A percentile compares a stretch with the other conserved stretches of the same genome.
Evolutionary conservation across 2,797 vertebrate genomes (phyloP).

Genomic region (Coilia nasus): DNA sequence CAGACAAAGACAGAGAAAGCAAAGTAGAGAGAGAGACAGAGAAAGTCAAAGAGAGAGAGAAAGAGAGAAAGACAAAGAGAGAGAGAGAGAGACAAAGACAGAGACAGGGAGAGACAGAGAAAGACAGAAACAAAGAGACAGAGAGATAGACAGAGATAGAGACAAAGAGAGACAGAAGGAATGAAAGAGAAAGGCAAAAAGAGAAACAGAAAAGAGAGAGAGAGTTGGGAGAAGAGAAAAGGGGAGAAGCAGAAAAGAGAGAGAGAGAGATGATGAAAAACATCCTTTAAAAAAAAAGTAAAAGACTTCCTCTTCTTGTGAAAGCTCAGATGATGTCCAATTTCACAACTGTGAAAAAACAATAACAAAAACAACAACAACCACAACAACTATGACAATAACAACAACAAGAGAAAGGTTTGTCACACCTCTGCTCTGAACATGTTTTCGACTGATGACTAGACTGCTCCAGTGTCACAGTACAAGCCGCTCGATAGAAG

Average conservation of each 20-base stretch:
- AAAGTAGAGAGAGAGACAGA: constrained; percentile 35
- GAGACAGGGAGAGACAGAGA: constrained; percentile 64
- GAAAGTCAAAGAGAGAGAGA: constrained; percentile 47
- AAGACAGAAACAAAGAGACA: constrained; percentile 48
- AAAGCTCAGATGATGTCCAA: background rate
- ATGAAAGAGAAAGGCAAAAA: constrained; percentile 45
- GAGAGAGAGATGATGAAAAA: constrained; percentile 52
- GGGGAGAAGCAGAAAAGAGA: constrained; percentile 26
- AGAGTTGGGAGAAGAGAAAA: constrained; percentile 62
- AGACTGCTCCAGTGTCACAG: background rate
- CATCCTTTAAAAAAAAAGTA: background rate
- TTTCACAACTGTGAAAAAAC: constrained; percentile 19
- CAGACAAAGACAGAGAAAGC: constrained; percentile 43
- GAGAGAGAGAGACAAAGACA: constrained; percentile 38
- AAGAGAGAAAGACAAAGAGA: constrained; percentile 56
- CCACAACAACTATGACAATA: background rate
- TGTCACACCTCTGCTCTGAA: background rate
- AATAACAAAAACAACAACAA: background rate
- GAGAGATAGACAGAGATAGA: constrained; percentile 41
- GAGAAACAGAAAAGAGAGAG: constrained; percentile 57
- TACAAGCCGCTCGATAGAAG: background rate
- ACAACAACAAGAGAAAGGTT: background rate
- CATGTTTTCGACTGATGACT: background rate
- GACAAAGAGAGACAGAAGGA: constrained; percentile 34
- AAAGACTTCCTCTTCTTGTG: background rate